Conservation (phyloP, 2,113 vertebrate species). For the Actenoides lindsayi region DNA sequence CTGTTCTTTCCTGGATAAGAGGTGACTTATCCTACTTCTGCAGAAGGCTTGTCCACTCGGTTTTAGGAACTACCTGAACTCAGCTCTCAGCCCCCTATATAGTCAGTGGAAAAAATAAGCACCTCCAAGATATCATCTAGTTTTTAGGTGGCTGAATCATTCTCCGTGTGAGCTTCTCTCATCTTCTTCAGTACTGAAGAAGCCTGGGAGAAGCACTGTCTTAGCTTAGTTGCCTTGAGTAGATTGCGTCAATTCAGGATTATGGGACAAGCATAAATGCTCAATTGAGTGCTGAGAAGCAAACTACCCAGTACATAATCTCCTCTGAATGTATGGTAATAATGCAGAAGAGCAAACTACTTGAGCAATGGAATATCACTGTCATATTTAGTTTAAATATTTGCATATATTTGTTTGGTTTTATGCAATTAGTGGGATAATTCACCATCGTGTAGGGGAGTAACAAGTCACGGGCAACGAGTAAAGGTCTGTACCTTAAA, state of each 20-base stretch:
- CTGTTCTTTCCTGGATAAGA: neutral
- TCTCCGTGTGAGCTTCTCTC: neutral
- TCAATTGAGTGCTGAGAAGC: neutral
- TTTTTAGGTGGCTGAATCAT: neutral
- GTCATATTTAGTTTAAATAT: neutral
- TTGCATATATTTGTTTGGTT: neutral
- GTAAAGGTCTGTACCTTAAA: neutral
- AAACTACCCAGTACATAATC: neutral
- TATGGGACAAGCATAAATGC: neutral
- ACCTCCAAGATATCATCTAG: neutral
- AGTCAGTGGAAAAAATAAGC: neutral
- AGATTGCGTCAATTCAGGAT: neutral
- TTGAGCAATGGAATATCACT: neutral
- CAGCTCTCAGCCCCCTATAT: neutral
- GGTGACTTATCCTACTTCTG: neutral
- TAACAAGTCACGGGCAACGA: neutral
- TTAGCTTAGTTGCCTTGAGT: neutral
- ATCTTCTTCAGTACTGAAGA: neutral
- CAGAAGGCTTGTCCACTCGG: accelerated
- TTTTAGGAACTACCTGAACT: neutral
- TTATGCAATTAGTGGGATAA: neutral
- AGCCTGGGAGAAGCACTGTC: neutral
- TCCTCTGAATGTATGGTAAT: neutral
- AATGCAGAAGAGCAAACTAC: neutral
- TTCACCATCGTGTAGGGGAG: neutral